These are phyloP conservation scores for Stegodyphus mimosarum DNA, from an alignment of 1,140 invertebrate species.

Conservation along the genomic window DNA sequence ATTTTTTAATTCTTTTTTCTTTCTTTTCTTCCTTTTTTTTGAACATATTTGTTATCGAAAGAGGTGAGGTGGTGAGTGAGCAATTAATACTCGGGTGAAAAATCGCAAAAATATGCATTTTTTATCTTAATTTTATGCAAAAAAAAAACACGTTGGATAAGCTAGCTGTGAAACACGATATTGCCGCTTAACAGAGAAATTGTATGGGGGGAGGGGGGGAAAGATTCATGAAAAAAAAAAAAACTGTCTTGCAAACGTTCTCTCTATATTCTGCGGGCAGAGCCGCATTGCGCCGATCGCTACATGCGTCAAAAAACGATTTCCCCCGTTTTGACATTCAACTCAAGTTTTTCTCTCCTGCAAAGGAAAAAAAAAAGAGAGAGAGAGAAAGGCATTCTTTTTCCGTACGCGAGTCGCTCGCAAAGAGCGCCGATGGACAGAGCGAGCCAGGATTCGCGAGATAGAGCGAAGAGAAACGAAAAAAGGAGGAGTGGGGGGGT, in stretches of 20 bases:
- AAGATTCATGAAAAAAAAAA: neutral
- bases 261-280: neutral
- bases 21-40: no score
- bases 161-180: no score
- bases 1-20: no score
- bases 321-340: constrained; percentile 22
- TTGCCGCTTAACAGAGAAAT: no score
- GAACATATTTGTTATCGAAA: no score
- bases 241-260: neutral
- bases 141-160: no score
- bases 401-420: no score
- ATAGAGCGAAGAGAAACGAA: neutral
- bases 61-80: no score
- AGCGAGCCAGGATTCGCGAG: neutral
- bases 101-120: no score
- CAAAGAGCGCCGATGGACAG: neutral
- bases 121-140: no score
- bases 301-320: constrained; percentile 12
- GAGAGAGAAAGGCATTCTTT: neutral
- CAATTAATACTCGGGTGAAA: no score
- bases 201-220: no score
- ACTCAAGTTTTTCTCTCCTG: constrained; percentile 11
- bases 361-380: neutral
- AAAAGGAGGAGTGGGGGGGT: neutral
- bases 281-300: constrained; percentile 34